Evolutionary conservation across 2,113 vertebrate species (phyloP).

Genomic region (Chaetura pelagica): DNA sequence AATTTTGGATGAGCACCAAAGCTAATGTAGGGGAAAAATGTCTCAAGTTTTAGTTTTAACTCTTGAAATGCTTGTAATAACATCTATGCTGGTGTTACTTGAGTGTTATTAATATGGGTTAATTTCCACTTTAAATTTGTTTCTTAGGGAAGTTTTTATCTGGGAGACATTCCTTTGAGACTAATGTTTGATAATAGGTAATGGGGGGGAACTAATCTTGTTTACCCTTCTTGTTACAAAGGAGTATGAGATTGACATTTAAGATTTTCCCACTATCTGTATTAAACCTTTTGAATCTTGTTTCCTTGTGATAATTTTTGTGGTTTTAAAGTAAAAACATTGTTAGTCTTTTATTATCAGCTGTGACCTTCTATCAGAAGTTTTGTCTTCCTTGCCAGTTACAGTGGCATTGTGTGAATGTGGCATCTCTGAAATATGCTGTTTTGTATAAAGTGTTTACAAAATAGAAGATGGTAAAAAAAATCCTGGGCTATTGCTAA

Average conservation of each 20-base stretch:
- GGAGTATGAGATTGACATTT: not conserved
- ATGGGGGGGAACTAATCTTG: not conserved
- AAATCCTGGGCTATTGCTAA: fast-evolving
- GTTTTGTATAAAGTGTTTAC: not conserved
- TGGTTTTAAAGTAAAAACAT: not conserved
- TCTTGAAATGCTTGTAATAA: not conserved
- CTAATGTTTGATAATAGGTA: not conserved
- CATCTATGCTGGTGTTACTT: not conserved
- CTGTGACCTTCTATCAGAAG: not conserved
- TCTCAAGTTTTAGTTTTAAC: not conserved
- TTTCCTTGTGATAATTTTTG: not conserved
- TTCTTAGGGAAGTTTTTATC: not conserved
- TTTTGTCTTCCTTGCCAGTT: not conserved
- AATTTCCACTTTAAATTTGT: not conserved
- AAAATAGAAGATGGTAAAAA: not conserved
- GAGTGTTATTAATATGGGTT: not conserved
- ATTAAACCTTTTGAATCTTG: not conserved
- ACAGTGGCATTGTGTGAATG: not conserved
- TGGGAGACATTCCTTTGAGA: not conserved
- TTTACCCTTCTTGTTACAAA: not conserved
- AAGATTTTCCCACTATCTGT: not conserved
- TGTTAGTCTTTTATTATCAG: not conserved
- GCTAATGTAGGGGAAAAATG: not conserved
- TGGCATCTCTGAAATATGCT: not conserved
- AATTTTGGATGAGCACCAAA: not conserved